A percentile compares a stretch with the other conserved stretches of the same genome.
Evolutionary conservation across 2,113 vertebrate species (phyloP).

Genomic region (Zeus faber): DNA sequence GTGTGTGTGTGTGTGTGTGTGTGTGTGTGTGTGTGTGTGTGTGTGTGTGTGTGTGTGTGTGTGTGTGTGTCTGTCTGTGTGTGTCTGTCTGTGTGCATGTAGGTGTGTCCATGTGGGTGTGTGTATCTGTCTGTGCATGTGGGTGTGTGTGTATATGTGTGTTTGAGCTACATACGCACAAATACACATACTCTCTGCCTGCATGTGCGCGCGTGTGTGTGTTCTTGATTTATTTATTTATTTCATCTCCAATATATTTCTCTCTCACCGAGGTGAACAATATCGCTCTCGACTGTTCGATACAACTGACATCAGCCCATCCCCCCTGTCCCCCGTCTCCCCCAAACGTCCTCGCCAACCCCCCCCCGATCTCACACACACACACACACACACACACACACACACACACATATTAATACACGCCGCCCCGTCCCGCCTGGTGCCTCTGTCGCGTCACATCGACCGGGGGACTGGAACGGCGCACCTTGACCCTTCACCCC

Average conservation of each 20-base stretch:
- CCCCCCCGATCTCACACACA: slow-evolving; percentile 20
- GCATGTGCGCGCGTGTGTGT: background rate
- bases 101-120: background rate
- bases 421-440: slow-evolving; percentile 40
- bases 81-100: background rate
- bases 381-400: slow-evolving; percentile 34
- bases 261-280: slow-evolving; percentile 48
- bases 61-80: background rate
- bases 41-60: background rate
- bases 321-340: slow-evolving; percentile 31
- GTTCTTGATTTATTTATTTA: slow-evolving; percentile 1
- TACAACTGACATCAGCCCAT: slow-evolving; percentile 43
- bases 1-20: background rate
- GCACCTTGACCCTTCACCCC: slow-evolving; percentile 69
- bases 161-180: background rate
- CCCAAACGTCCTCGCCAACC: slow-evolving; percentile 16
- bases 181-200: background rate
- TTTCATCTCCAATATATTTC: slow-evolving; percentile 16
- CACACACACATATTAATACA: slow-evolving; percentile 47
- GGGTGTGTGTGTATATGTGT: background rate
- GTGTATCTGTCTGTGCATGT: background rate
- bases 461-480: slow-evolving; percentile 67
- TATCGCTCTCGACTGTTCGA: slow-evolving; percentile 33
- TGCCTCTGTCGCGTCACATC: slow-evolving; percentile 77
- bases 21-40: background rate